Evolutionary conservation across 2,888 invertebrate species (phyloP).

Genomic region (Caprella mutica): DNA sequence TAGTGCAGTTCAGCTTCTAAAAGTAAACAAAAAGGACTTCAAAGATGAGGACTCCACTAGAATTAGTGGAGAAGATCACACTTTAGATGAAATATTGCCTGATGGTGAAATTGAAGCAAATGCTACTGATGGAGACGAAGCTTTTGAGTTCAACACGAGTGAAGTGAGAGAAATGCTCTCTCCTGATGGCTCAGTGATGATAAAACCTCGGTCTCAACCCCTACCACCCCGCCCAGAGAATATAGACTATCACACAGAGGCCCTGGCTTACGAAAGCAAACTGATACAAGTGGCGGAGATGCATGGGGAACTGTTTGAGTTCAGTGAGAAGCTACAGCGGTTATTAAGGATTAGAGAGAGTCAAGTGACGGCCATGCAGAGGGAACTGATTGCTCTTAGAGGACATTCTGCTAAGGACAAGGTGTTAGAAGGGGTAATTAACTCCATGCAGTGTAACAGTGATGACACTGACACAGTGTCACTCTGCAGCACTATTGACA

Average conservation of each 20-base stretch:
- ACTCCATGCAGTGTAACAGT: conserved; percentile 2
- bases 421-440: background rate
- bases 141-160: too few relatives aligned
- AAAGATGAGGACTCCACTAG: too few relatives aligned
- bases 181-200: too few relatives aligned
- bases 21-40: conserved; percentile 39
- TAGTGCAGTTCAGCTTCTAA: conserved; percentile 73
- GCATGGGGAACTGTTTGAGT: conserved; percentile 88
- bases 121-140: background rate
- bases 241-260: conserved; percentile 50
- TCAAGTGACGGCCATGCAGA: conserved; percentile 51
- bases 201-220: too few relatives aligned
- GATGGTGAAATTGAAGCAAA: background rate
- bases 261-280: conserved; percentile 69
- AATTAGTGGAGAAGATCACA: conserved; percentile 3
- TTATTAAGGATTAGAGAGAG: conserved; percentile 54
- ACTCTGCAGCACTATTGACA: conserved; percentile 39
- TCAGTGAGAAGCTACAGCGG: conserved; percentile 68
- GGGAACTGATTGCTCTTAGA: conserved; percentile 54
- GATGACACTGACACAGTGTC: conserved; percentile 34
- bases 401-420: conserved; percentile 48
- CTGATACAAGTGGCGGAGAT: conserved; percentile 80
- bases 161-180: too few relatives aligned
- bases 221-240: conserved; percentile 18
- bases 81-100: background rate